Evolutionary conservation across 2,797 vertebrate species (phyloP).

Genomic region (Pseudotriccus pelzelni): DNA sequence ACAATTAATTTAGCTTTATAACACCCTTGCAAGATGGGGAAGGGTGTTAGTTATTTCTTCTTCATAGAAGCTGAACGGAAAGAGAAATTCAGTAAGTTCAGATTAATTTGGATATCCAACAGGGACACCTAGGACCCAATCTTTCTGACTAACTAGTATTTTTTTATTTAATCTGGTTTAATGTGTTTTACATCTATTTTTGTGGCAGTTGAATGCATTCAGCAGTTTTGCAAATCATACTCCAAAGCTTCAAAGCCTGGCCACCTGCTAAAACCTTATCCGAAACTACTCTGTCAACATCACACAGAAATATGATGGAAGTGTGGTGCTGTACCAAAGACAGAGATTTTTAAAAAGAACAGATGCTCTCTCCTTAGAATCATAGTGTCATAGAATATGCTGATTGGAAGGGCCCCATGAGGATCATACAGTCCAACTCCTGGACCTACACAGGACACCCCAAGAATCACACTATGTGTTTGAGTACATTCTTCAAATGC

Average conservation of each 20-base stretch:
- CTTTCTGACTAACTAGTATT: not conserved
- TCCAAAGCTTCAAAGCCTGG: not conserved
- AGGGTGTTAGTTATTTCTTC: not conserved
- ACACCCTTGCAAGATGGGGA: not conserved
- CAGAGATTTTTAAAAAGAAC: not conserved
- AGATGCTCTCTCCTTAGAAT: not conserved
- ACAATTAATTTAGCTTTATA: not conserved
- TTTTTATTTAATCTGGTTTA: not conserved
- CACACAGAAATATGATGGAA: not conserved
- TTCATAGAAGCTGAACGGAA: not conserved
- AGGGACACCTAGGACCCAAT: not conserved
- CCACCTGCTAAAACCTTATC: not conserved
- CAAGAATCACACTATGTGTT: not conserved
- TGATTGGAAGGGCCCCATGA: not conserved
- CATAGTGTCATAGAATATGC: not conserved
- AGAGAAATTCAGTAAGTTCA: not conserved
- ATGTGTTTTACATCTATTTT: not conserved
- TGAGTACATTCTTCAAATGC: fast-evolving
- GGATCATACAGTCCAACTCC: not conserved
- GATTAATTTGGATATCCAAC: not conserved
- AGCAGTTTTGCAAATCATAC: not conserved
- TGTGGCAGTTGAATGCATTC: not conserved
- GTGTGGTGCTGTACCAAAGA: not conserved
- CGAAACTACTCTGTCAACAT: not conserved
- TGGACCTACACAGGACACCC: not conserved